These are phyloP conservation scores for Phyllostomus discolor DNA, from an alignment of 2,113 vertebrate genomes.

Conservation along the genomic window DNA sequence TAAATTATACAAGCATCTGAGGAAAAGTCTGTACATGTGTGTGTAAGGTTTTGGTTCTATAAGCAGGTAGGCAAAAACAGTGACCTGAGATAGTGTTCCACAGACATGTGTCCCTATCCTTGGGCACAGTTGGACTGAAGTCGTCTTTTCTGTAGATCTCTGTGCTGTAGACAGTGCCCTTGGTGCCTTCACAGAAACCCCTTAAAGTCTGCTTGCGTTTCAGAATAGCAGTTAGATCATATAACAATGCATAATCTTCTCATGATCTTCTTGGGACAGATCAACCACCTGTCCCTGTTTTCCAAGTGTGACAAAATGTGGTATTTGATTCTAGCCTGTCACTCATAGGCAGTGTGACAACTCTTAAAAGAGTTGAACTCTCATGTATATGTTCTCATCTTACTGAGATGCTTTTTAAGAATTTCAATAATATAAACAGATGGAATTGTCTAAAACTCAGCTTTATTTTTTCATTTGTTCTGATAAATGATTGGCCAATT, in stretches of 20 bases:
- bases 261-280: not conserved
- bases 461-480: constrained; percentile 29
- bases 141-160: not conserved
- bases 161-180: not conserved
- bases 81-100: not conserved
- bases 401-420: not conserved
- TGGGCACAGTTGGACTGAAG: not conserved
- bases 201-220: not conserved
- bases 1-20: not conserved
- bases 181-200: not conserved
- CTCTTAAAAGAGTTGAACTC: not conserved
- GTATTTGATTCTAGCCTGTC: not conserved
- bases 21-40: not conserved
- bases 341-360: not conserved
- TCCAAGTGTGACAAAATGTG: not conserved
- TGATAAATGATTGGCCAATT: constrained; percentile 10
- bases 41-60: not conserved
- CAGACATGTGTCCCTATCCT: not conserved
- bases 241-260: not conserved
- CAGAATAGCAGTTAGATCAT: not conserved
- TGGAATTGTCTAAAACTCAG: constrained; percentile 34
- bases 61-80: not conserved
- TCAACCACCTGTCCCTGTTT: not conserved
- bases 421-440: constrained; percentile 6
- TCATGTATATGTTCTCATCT: not conserved